Percentiles rank a stretch among this genome's conserved stretches.
Evolutionary conservation across 2,113 vertebrate species (phyloP).

Genomic region (Dolichallabes microphthalmus): DNA sequence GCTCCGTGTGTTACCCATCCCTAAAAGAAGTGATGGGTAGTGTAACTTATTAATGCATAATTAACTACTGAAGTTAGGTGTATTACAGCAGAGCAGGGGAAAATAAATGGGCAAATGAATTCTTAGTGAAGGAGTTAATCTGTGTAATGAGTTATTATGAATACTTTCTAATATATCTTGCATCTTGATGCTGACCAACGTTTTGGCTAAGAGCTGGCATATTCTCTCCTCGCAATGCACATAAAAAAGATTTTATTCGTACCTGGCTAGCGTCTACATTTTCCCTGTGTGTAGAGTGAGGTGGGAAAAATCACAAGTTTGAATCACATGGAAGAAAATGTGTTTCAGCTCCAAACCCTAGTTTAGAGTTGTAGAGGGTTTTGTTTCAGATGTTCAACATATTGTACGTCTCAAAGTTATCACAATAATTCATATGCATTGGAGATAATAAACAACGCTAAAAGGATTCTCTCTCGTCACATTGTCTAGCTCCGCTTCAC

Average conservation of each 20-base stretch:
- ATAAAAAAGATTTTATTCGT: not conserved
- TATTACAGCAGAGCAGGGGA: not conserved
- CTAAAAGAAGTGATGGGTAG: not conserved
- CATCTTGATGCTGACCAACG: not conserved
- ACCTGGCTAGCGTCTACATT: not conserved
- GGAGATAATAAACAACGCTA: not conserved
- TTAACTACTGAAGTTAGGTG: not conserved
- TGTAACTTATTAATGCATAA: not conserved
- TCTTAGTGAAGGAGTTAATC: not conserved
- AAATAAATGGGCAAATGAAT: not conserved
- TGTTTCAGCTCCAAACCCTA: not conserved
- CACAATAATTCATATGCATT: not conserved
- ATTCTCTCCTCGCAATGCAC: not conserved
- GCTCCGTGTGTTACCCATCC: not conserved
- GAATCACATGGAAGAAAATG: not conserved
- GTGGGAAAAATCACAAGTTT: not conserved
- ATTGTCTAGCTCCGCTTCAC: conserved; percentile 36
- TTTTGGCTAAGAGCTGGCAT: not conserved
- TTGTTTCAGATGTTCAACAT: not conserved
- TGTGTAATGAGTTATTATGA: not conserved
- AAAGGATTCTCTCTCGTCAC: not conserved
- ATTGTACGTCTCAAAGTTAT: not conserved
- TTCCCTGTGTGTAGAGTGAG: not conserved
- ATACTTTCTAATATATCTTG: not conserved
- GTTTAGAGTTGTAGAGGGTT: not conserved